Base-by-base conservation (phyloP, 92 coral and sea anemone genomes). In the Epizoanthus illoricatus region DNA sequence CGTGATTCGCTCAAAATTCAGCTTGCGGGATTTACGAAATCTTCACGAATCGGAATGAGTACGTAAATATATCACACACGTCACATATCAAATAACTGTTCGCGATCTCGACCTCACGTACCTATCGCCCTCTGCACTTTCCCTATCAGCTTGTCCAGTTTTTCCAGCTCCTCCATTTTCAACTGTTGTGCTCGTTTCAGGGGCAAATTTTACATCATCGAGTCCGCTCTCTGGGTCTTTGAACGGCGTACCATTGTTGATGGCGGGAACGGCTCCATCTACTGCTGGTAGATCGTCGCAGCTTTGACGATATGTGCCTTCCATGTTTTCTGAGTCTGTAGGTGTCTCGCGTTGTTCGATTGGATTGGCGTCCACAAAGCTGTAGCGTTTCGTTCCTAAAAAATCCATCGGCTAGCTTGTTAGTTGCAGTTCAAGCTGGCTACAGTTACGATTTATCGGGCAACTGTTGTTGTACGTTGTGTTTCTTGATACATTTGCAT, bases 371-470 rank as follows among this genome's bases (percentile, higher is more conserved):
- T 78, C 72, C 23, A 63, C 82, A 19, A 78, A 63, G 65, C 82
- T 78, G 71, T 78, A 78, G 45, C 82, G 82, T 61, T 78, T 78
- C n/a, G 82, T 47, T 11, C 64, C 72, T 78, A 72, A 78, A 62
- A 66, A 78, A 43, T 61, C 64, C 82, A 63, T 75, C 10, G 20
- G 75, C 33, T 36, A 19, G 42, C 36, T 15, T 9, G 8, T 7
- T 67, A 21, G 17, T 17, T 65, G 28, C 7, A 33, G 2, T 16
- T 24, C 0, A 5, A 28, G 36, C 2, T 28, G 36, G 36, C 36
- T 28, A 28, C 36, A 28, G 36, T 28, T 28, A 28, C 2, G 36
- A 28, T 28, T 28, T 28, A 28, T 28, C 36, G 36, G 33, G 36
- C 36, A 28, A 28, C 36, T 28, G 36, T 1, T 0, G 36, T 28